Conservation (phyloP, 1,140 invertebrate species). For the Penaeus chinensis region DNA sequence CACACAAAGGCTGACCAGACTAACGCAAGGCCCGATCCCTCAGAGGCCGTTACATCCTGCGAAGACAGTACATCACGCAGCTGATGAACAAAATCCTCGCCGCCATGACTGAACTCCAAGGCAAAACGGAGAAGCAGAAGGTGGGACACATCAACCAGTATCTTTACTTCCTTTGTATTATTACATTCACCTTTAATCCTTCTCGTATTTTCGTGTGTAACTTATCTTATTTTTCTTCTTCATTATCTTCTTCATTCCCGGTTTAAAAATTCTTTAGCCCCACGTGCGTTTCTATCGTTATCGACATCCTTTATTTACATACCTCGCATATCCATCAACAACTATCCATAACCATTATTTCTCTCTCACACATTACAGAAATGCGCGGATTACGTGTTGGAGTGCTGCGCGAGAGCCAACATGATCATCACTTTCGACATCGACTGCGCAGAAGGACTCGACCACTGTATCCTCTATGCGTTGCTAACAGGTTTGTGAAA, state of each 20-base stretch:
- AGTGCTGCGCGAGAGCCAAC: constrained; percentile 48
- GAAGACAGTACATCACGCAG: constrained; percentile 42
- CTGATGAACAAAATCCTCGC: constrained; percentile 23
- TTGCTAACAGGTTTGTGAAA: constrained; percentile 66
- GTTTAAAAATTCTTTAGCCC: no score
- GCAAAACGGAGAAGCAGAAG: constrained; percentile 20
- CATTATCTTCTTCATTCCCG: no score
- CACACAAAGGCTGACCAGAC: no score
- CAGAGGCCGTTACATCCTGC: constrained; percentile 41
- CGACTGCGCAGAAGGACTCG: constrained; percentile 68
- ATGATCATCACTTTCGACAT: constrained; percentile 67
- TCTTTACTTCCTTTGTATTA: background rate
- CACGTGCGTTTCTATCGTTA: no score
- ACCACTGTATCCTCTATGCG: constrained; percentile 68
- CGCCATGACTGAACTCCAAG: constrained; percentile 40
- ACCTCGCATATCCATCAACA: no score
- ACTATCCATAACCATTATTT: no score
- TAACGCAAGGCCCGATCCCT: no score
- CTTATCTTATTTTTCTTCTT: no score
- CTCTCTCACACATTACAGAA: background rate
- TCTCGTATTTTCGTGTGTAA: background rate
- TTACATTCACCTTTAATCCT: background rate
- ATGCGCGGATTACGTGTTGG: constrained; percentile 42
- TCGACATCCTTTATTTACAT: no score
- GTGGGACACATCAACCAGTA: background rate